Evolutionary conservation across 2,113 vertebrate genomes (phyloP), one percentile per base, ranked within the genome.

Genomic region (Epinephelus cyanopodus): DNA sequence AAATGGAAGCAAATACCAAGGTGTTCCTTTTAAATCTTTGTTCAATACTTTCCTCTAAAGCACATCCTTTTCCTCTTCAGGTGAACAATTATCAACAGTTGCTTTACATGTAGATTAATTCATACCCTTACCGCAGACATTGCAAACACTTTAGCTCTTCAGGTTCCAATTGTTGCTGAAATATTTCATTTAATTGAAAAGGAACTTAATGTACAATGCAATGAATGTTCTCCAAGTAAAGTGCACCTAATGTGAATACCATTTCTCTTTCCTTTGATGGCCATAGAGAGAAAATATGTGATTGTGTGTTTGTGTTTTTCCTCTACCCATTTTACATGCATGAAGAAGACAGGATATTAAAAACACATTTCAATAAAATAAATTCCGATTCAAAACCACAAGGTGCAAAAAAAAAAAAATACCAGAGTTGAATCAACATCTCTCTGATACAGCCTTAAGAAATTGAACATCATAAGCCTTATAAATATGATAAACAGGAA

Each of bases 341-440:
- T 19, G 2, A 48, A 17, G 37, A 3, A 47, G 9, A n/a, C 2
- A 5, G 18, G 23, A 54, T 37, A 48, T 72, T 23, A 47, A 23
- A 68, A 69, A 23, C 13, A 56, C 13, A 47, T 33, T 56, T 58
- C 5, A 21, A 29, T 17, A 53, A 27, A 19, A 52, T 73, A 18
- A 18, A 71, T 29, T 79, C n/a, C 1, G 5, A 61, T 54, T 29
- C 17, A n/a, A 56, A 86, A 66, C 8, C 3, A 54, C 29, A 48
- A 75, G 6, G 25, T 6, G n/a, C 14, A 14, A 57, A 6, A 57
- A 70, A 76, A 14, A 57, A 6, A 57, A 70, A 76, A 27, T n/a
- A 57, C 6, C 4, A 37, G 48, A 68, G 39, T 29, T n/a, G 45
- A 68, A 60, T 61, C 56, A 74, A 48, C 50, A 84, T 77, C 1